These are phyloP conservation scores for Mesorhabditis spiculigera DNA, from an alignment of 2,888 invertebrate species.

Conservation along the genomic window DNA sequence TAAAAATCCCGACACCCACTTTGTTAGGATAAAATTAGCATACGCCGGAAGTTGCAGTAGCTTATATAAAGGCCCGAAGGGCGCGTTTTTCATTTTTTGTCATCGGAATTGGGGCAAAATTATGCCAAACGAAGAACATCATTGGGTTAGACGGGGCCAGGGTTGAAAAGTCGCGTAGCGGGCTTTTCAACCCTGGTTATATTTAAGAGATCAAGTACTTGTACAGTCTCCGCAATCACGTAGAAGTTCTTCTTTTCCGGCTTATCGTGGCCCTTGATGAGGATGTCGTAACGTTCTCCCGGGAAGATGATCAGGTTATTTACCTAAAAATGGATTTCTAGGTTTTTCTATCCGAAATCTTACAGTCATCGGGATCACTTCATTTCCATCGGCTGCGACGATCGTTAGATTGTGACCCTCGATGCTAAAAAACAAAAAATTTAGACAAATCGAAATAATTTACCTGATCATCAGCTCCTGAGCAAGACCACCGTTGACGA, in stretches of 20 bases:
- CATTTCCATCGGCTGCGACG: slow-evolving; percentile 50
- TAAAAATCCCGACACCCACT: too few relatives aligned
- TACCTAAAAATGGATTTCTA: slow-evolving; percentile 10
- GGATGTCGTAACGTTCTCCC: slow-evolving; percentile 54
- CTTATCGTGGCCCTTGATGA: slow-evolving; percentile 33
- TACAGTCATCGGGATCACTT: slow-evolving; percentile 38
- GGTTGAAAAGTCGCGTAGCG: too few relatives aligned
- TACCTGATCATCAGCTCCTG: slow-evolving; percentile 44
- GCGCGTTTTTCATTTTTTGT: too few relatives aligned
- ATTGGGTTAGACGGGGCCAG: too few relatives aligned
- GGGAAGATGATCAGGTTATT: slow-evolving; percentile 49
- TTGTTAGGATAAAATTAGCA: too few relatives aligned
- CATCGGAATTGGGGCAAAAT: too few relatives aligned
- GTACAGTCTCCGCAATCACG: slow-evolving; percentile 30
- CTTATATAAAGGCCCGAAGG: too few relatives aligned
- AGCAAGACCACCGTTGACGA: slow-evolving; percentile 52
- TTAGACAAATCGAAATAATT: background rate
- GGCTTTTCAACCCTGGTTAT: too few relatives aligned
- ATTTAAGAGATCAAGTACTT: background rate
- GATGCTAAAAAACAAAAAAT: slow-evolving; percentile 16
- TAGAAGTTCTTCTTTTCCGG: slow-evolving; percentile 33
- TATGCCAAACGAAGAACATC: too few relatives aligned
- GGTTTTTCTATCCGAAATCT: slow-evolving; percentile 5
- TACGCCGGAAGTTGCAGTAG: too few relatives aligned
- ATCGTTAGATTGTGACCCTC: slow-evolving; percentile 47